Evolutionary conservation across 2,888 invertebrate genomes (phyloP).

Genomic region (Eupithecia subfuscata): DNA sequence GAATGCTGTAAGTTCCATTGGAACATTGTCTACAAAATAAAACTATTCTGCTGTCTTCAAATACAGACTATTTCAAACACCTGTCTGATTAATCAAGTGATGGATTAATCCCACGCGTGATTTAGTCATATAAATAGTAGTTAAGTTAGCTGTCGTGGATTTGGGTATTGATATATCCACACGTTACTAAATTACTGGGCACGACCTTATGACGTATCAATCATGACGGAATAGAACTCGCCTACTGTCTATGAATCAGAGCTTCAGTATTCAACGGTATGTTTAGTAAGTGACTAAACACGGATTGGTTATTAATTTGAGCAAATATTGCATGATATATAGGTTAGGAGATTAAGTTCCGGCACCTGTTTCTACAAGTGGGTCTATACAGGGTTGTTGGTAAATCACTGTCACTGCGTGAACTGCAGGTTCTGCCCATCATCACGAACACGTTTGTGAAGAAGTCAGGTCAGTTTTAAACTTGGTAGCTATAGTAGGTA

Average conservation of each 20-base stretch:
- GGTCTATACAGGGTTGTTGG: no score
- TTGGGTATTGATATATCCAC: not conserved
- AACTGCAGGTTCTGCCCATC: no score
- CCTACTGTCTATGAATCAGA: conserved; percentile 50
- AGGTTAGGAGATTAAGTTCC: not conserved
- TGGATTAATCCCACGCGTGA: not conserved
- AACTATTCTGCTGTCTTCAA: not conserved
- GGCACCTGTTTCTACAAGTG: not conserved
- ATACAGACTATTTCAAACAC: not conserved
- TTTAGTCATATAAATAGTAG: not conserved
- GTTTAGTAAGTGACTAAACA: conserved; percentile 35
- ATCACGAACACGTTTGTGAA: no score
- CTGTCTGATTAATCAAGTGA: not conserved
- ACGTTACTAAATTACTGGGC: conserved; percentile 18
- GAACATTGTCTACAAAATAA: not conserved
- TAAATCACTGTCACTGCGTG: no score
- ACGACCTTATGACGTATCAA: conserved; percentile 38
- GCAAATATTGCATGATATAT: conserved; percentile 14
- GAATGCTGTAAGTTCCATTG: not conserved
- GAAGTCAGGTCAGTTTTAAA: no score
- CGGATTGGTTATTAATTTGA: conserved; percentile 34
- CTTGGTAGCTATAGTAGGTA: no score
- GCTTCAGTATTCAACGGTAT: conserved; percentile 39
- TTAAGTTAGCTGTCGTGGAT: not conserved
- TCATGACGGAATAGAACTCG: conserved; percentile 38